Percentiles rank a stretch among this genome's conserved stretches.
Conservation (phyloP, 92 coral and sea anemone genomes). For the Palythoa caribaeorum region DNA sequence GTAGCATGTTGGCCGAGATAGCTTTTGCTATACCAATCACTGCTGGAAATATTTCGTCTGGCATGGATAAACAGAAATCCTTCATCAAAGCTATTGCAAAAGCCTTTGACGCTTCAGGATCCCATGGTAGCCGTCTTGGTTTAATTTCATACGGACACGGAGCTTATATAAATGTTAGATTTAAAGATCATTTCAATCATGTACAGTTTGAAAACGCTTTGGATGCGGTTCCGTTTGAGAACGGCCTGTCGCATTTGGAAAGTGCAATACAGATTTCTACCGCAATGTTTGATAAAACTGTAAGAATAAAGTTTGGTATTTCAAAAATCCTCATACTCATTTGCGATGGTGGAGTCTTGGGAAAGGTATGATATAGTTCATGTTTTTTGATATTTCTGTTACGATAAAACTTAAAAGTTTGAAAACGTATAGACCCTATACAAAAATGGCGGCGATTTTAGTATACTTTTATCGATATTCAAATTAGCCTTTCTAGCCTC, state of each 20-base stretch:
- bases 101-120: slow-evolving; percentile 1
- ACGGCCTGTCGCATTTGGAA: background rate
- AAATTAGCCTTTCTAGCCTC: too few species aligned
- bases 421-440: too few species aligned
- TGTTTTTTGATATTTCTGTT: too few species aligned
- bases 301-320: background rate
- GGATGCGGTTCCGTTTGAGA: background rate
- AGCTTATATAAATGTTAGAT: slow-evolving; percentile 1
- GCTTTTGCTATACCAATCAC: slow-evolving; percentile 25
- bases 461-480: too few species aligned
- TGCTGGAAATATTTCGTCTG: slow-evolving; percentile 14
- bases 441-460: too few species aligned
- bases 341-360: background rate
- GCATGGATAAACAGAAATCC: slow-evolving; percentile 10
- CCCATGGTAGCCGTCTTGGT: slow-evolving; percentile 24
- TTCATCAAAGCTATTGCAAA: slow-evolving; percentile 20
- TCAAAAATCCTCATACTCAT: background rate
- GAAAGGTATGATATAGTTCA: background rate
- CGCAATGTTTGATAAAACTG: slow-evolving; percentile 6
- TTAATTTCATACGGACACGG: slow-evolving; percentile 3
- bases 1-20: slow-evolving; percentile 4
- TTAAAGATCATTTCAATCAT: background rate
- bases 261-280: background rate
- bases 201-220: background rate
- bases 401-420: too few species aligned